phyloP scores from a whole-genome alignment of 1,140 invertebrate species.

The Conopomorpha cramerella region DNA sequence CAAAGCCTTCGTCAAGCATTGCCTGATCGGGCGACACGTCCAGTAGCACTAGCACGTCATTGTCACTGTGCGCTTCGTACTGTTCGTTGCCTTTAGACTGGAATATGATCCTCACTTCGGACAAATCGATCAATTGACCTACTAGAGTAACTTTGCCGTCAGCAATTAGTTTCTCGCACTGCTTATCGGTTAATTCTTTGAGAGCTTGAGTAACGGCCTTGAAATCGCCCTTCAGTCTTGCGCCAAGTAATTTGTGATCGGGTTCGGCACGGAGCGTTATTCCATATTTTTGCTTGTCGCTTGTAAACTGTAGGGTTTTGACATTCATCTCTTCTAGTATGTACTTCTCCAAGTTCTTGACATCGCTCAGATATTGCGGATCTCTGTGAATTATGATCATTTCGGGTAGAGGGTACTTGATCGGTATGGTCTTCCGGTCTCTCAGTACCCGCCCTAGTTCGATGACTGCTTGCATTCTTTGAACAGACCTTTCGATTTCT shows the following conservation, averaged over 20 bases:
- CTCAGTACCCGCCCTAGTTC: slow-evolving; percentile 91
- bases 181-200: slow-evolving; percentile 77
- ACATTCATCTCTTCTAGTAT: slow-evolving; percentile 96
- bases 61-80: slow-evolving; percentile 91
- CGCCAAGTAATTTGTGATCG: slow-evolving; percentile 83
- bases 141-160: slow-evolving; percentile 73
- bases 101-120: slow-evolving; percentile 89
- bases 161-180: slow-evolving; percentile 79
- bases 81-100: slow-evolving; percentile 66
- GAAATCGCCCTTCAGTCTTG: slow-evolving; percentile 86
- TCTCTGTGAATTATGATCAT: slow-evolving; percentile 94
- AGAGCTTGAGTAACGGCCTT: slow-evolving; percentile 86
- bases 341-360: slow-evolving; percentile 82
- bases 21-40: slow-evolving; percentile 83
- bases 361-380: slow-evolving; percentile 75
- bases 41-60: slow-evolving; percentile 80
- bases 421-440: slow-evolving; percentile 90
- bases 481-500: slow-evolving; percentile 88
- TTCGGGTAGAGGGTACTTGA: slow-evolving; percentile 97
- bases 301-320: slow-evolving; percentile 82
- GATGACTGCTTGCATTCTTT: slow-evolving; percentile 93
- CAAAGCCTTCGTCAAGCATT: slow-evolving; percentile 90
- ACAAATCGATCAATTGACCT: slow-evolving; percentile 76
- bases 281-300: slow-evolving; percentile 92
- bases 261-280: slow-evolving; percentile 93